These are phyloP conservation scores for Microctenopoma lineatum DNA, from an alignment of 2,797 vertebrate species.

Conservation along the genomic window DNA sequence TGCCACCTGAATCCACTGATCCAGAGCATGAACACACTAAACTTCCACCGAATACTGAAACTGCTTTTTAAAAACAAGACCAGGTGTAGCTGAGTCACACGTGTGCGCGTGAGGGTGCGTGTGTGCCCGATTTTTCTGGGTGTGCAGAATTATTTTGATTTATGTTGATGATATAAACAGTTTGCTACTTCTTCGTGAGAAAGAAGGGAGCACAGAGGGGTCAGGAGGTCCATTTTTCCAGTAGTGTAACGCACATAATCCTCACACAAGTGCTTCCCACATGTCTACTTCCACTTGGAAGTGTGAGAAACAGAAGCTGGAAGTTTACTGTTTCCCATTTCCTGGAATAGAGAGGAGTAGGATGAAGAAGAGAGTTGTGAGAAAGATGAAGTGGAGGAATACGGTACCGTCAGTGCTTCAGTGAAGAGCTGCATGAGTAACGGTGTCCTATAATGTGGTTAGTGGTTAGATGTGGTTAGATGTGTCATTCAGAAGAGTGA, in stretches of 20 bases:
- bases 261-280: conserved; percentile 63
- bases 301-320: conserved; percentile 88
- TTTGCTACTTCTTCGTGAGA: conserved; percentile 55
- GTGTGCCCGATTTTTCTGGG: background rate
- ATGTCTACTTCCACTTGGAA: conserved; percentile 84
- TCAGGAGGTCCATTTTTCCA: conserved; percentile 57
- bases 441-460: background rate
- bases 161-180: conserved; percentile 62
- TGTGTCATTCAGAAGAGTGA: background rate
- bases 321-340: conserved; percentile 83
- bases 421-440: conserved; percentile 34
- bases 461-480: background rate
- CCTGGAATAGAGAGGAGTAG: conserved; percentile 75
- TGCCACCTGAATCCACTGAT: conserved; percentile 38
- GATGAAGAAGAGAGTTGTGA: conserved; percentile 81
- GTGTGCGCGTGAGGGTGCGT: background rate
- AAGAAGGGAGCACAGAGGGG: conserved; percentile 30
- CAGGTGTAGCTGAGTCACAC: conserved; percentile 47
- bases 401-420: conserved; percentile 36
- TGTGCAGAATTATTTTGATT: conserved; percentile 25
- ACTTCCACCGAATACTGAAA: conserved; percentile 39
- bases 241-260: conserved; percentile 24
- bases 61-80: conserved; percentile 4
- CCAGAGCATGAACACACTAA: background rate
- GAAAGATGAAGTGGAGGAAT: conserved; percentile 72